Base-by-base conservation (phyloP, 2,797 vertebrate genomes). In the Spheniscus humboldti region DNA sequence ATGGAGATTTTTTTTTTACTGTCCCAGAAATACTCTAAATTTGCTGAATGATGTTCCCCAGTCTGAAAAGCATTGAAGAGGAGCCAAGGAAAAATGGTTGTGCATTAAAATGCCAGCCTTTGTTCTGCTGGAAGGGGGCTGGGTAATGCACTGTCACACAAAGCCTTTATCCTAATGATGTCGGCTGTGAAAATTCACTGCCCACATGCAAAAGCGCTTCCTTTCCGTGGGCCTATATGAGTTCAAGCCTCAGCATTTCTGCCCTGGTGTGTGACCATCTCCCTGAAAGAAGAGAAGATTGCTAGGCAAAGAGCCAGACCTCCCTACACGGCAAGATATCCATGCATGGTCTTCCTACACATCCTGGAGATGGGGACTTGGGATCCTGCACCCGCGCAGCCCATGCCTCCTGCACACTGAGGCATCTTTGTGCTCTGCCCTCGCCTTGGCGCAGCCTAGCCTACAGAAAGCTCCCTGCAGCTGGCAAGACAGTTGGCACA, bases 151-250 rank as follows among this genome's bases (percentile, higher is more conserved):
- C 35, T 67, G 31, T 79, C 72, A 87, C 47, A 93, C 56, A 88
- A 84, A 82, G 60, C 62, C 81, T 91, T 94, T 93, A 80, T 91
- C 56, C 64, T 87, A 88, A 80, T 57, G 33, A 93, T 77, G 85
- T 94, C 63, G 5, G 59, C 89, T 95, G 71, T 94, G 91, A 94
- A 97, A 97, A 96, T 87, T 96, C 91, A 79, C 86, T 89, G 53
- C 93, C 93, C 86, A 94, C 80, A 8, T 56, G 64, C 48, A 90
- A 67, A 92, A 96, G 48, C 28, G 5, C 71, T 95, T 97, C 93
- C 93, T 95, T 93, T 96, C 35, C 4, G 1, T 15, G 33, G 60
- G 71, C 23, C 71, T 93, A 3, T 27, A 66, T 17, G 31, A 94
- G 82, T 91, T 80, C 83, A 96, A 78, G 35, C 73, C 41, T 92